Evolutionary conservation across 2,797 vertebrate species (phyloP), one percentile per base, ranked within the genome.

Genomic region (Borostomias antarcticus): DNA sequence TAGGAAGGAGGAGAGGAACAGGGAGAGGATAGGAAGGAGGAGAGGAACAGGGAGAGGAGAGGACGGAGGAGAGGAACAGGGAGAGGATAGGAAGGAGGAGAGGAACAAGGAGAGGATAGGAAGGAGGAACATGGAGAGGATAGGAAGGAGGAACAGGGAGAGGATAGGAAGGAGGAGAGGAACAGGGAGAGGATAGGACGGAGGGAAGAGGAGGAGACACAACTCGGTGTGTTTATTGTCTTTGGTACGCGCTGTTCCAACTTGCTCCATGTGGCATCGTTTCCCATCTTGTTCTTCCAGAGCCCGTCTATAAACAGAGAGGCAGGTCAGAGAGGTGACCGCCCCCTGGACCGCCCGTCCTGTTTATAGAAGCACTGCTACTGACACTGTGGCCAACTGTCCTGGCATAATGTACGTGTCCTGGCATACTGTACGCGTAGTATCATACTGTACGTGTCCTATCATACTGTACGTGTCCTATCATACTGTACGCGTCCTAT

Each of bases 191-290:
- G 33, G 21, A 70, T 72, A 50, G 47, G 62, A 21, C 4, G 4
- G 62, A n/a, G n/a, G n/a, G n/a, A n/a, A n/a, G n/a, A n/a, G n/a
- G n/a, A n/a, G n/a, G n/a, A 59, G 53, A 68, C 56, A 21, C n/a
- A 33, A 51, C 67, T 69, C 52, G 29, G n/a, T 15, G 72, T 21
- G 4, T 56, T 76, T 40, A 45, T 63, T 73, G 64, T 26, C 53
- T 66, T 43, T 29, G 26, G 81, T 54, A 85, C 82, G 79, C 6
- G 4, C 50, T 83, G 85, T 87, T 87, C 84, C 70, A n/a, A 58
- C 50, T 25, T 56, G 70, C 29, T 43, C 52, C 66, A 62, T 68
- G 58, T 72, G 70, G 61, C 66, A 52, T 52, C 59, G 60, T 5
- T 64, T 78, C 75, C 70, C 5, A 68, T 9, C 57, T 70, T 76